Base-by-base conservation (phyloP, 2,113 vertebrate species). In the Jaculus jaculus region DNA sequence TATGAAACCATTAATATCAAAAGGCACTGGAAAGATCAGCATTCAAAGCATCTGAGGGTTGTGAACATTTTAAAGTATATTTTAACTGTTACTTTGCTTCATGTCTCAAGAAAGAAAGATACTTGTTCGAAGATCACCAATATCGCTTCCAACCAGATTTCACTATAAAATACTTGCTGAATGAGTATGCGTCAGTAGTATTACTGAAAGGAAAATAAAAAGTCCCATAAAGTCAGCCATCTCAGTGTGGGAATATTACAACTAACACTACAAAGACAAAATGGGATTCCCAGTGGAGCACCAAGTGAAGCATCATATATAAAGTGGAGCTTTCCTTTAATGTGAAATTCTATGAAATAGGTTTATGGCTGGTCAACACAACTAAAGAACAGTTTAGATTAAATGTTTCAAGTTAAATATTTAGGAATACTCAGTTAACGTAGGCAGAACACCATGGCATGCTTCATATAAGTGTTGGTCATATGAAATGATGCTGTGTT, bases 291-390 rank as follows among this genome's bases (percentile, higher is more conserved):
- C 34, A 93, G 47, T 80, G 58, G 58, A 60, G 15, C 30, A 91
- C 5, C 66, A 86, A 88, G 66, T 7, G 86, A 82, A 94, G 96
- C 96, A 95, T 97, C 91, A 94, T 90, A 92, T 87, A 85, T 54
- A 54, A 54, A 54, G 58, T 15, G 3, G 18, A 60, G 10, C 15
- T 12, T 65, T 34, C 4, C 72, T 80, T 90, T 60, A 3, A 68
- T 81, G 7, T 39, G 42, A 2, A 82, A 51, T 37, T 32, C 5
- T 89, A 60, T 73, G n/a, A 91, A 88, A 90, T 3, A 73, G 5
- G 26, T 69, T 39, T 17, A 58, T 65, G 4, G 3, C 32, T 88
- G 2, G n/a, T 74, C 34, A 71, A 68, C n/a, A 85, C 4, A 24
- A 92, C 37, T 81, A 26, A 71, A 79, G 42, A 73, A 12, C 15